Percentiles rank a stretch among this genome's conserved stretches.
These are phyloP conservation scores for Eptatretus burgeri DNA, from an alignment of 2,113 vertebrate species.

Conservation along the genomic window DNA sequence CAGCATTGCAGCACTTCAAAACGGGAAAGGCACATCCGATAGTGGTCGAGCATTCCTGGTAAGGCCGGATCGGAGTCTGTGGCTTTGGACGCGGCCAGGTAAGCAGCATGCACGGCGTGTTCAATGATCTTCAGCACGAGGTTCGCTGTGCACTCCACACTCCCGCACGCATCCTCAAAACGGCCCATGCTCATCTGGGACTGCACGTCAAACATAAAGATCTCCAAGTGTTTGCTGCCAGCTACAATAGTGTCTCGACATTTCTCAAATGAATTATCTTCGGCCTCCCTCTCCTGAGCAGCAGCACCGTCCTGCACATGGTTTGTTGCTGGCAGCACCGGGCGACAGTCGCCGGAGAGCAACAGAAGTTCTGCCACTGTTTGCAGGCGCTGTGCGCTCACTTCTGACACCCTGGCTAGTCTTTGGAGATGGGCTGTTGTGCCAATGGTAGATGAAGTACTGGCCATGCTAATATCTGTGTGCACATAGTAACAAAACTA, in stretches of 20 bases:
- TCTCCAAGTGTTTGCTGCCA: conserved; percentile 82
- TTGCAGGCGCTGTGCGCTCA: conserved; percentile 31
- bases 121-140: conserved; percentile 73
- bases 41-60: conserved; percentile 71
- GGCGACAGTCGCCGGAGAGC: conserved; percentile 70
- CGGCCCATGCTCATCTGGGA: conserved; percentile 97
- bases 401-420: neutral
- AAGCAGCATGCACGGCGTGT: conserved; percentile 69
- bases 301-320: neutral
- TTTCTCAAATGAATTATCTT: conserved; percentile 67
- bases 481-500: too few relatives aligned
- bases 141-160: conserved; percentile 61
- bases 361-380: conserved; percentile 86
- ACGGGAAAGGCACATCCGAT: conserved; percentile 70
- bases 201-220: conserved; percentile 82
- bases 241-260: conserved; percentile 88
- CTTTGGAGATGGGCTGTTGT: neutral
- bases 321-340: conserved; percentile 17
- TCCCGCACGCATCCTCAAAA: conserved; percentile 33
- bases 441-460: neutral
- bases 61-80: conserved; percentile 44
- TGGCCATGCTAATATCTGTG: too few relatives aligned
- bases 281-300: conserved; percentile 15
- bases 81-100: conserved; percentile 58
- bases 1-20: conserved; percentile 90